These are phyloP conservation scores for Caradrina kadenii DNA, from an alignment of 2,888 invertebrate genomes.

Conservation along the genomic window DNA sequence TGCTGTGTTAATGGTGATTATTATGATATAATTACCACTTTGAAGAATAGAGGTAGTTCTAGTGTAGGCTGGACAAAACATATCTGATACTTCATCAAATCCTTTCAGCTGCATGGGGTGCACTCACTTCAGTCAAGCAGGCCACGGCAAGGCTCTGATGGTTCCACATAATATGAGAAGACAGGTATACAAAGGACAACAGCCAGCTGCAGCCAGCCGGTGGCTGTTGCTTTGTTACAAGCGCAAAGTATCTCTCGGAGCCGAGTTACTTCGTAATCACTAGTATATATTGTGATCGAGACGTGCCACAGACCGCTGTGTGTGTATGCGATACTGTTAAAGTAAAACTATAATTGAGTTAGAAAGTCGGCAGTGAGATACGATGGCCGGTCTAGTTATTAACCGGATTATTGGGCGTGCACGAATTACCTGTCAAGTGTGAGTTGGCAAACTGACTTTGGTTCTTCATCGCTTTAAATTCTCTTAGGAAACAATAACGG, in stretches of 20 bases:
- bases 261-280: background rate
- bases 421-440: conserved; percentile 53
- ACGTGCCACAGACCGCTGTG: background rate
- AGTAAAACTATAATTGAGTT: conserved; percentile 61
- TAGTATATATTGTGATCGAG: background rate
- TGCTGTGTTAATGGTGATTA: conserved; percentile 21
- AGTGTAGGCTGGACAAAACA: background rate
- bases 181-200: too few species aligned
- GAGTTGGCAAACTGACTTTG: background rate
- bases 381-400: conserved; percentile 69
- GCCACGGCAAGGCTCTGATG: too few species aligned
- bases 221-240: background rate
- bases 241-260: background rate
- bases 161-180: too few species aligned
- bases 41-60: conserved; percentile 1
- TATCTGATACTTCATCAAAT: background rate
- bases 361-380: conserved; percentile 68
- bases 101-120: too few species aligned
- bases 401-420: conserved; percentile 61
- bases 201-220: too few species aligned
- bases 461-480: conserved; percentile 23
- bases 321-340: conserved; percentile 14
- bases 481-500: background rate
- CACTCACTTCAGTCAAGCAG: background rate
- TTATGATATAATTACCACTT: conserved; percentile 13